Evolutionary conservation across 2,888 invertebrate genomes (phyloP), one percentile per base, ranked within the genome.

Genomic region (Busseola fusca): DNA sequence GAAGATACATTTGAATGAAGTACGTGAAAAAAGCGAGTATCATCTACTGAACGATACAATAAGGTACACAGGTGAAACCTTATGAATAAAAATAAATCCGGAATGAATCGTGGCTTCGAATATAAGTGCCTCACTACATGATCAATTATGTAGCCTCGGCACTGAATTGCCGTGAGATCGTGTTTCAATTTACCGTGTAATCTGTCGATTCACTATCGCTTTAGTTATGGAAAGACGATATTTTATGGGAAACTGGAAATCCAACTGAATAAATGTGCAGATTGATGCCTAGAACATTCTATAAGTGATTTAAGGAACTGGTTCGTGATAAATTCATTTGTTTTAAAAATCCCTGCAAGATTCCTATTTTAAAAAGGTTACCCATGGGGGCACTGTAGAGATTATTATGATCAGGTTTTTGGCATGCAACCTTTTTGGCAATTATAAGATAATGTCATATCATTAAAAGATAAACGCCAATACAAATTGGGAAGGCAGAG

Each of bases 31-130:
- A 64, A 45, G 14, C 30, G 10, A 67, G 27, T 62, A 48, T 16
- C 30, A 48, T 59, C 10, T 62, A 59, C 37, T 21, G 37, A 52
- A 65, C 34, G 9, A 40, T 25, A 42, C 34, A 14, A 62, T 40
- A 14, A 62, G n/a, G 6, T 62, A 45, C 40, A 78, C 57, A 63
- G 48, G 64, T 64, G 62, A 37, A 64, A 21, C 25, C 25, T 63
- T 65, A 78, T 74, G 54, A 74, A 78, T 78, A 78, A 78, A 74
- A 65, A 78, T 69, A 30, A 45, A 18, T 18, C 27, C 25, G 7
- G 4, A 30, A 58, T 78, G 69, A 74, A 66, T 69, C 54, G 58
- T 74, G 50, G 54, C 57, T 58, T 42, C 48, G n/a, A 37, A 71
- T 45, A 34, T 74, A 69, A 78, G 69, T 58, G 63, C 54, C 69